Evolutionary conservation across 53 echinoderm and acorn worm species (phyloP).

Genomic region (Pentamera pediparva): DNA sequence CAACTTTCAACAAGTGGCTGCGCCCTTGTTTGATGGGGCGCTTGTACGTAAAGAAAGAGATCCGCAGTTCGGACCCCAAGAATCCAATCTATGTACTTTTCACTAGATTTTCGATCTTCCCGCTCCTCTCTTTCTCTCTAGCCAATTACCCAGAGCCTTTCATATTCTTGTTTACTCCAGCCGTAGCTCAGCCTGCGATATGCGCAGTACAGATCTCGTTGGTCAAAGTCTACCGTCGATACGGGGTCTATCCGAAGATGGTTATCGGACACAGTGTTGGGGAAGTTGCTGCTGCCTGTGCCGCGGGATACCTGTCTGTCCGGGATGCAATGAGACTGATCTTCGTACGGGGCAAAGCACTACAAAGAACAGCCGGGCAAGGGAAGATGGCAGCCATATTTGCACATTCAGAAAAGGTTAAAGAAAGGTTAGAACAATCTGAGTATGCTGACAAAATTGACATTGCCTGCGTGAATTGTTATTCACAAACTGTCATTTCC

Average conservation of each 20-base stretch:
- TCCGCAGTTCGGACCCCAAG: no score
- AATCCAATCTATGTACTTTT: no score
- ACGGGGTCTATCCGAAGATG: constrained; percentile 16
- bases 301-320: constrained; percentile 31
- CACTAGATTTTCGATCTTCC: no score
- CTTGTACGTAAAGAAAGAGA: no score
- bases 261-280: constrained; percentile 39
- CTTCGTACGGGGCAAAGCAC: constrained; percentile 22
- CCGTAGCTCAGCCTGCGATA: constrained; percentile 35
- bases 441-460: constrained; percentile 9
- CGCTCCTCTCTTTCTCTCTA: no score
- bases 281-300: constrained; percentile 36
- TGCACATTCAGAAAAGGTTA: neutral
- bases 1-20: no score
- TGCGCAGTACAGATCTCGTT: constrained; percentile 42
- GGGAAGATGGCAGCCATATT: constrained; percentile 45
- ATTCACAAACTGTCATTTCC: constrained; percentile 39
- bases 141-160: neutral
- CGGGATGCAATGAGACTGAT: constrained; percentile 26
- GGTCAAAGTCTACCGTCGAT: constrained; percentile 14
- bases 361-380: constrained; percentile 23
- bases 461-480: constrained; percentile 42
- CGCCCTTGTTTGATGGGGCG: no score
- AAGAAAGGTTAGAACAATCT: neutral
- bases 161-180: neutral